These are phyloP conservation scores for Tubulanus polymorphus DNA, from an alignment of 2,888 invertebrate species.

Conservation along the genomic window DNA sequence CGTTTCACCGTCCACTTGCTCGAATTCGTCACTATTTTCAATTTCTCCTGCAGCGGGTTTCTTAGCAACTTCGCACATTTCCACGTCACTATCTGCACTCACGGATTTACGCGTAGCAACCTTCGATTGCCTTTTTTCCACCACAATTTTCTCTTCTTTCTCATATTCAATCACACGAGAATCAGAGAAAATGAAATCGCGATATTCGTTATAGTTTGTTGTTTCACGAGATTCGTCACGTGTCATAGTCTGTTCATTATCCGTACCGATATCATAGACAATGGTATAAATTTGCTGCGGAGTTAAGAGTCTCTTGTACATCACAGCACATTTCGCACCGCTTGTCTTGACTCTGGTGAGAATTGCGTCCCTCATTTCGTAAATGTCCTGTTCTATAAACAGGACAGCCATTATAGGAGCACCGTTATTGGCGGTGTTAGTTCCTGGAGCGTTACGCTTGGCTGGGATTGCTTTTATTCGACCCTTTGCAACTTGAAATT, in stretches of 20 bases:
- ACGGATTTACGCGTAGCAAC: not conserved
- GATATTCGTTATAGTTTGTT: not conserved
- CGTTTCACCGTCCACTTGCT: not conserved
- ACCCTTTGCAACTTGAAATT: constrained; percentile 1
- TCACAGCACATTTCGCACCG: not conserved
- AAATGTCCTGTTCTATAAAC: constrained; percentile 1
- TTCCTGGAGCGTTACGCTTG: not conserved
- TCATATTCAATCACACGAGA: constrained; percentile 2
- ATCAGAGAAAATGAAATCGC: not conserved
- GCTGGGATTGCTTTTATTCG: not conserved
- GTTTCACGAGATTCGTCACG: not conserved
- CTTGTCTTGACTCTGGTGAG: not conserved
- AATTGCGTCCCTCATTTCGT: not conserved
- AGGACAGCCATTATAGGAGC: not conserved
- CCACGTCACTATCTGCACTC: not conserved
- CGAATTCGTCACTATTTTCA: not conserved
- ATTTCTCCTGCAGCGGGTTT: not conserved
- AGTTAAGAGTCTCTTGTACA: not conserved
- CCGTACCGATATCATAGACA: not conserved
- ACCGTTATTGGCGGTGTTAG: not conserved
- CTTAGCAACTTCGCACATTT: not conserved
- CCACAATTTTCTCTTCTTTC: not conserved
- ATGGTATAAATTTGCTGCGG: constrained; percentile 1
- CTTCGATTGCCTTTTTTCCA: not conserved
- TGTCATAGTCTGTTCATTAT: not conserved